Base-by-base conservation (phyloP, 2,113 vertebrate genomes). In the Perccottus glenii region DNA sequence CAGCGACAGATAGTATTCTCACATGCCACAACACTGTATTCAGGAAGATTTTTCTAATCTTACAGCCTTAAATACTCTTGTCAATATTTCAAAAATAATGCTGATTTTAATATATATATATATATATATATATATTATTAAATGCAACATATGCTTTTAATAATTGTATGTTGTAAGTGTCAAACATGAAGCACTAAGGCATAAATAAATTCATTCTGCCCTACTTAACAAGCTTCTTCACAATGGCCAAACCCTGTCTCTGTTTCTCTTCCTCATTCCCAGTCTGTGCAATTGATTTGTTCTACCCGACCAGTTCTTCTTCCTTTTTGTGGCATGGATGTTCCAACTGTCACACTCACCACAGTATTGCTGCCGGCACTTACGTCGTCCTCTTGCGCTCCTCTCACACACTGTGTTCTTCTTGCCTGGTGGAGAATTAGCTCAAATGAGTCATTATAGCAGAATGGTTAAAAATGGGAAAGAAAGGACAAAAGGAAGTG, bases 301-400 rank as follows among this genome's bases (percentile, higher is more conserved):
- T 62, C 42, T 43, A 61, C 7, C 35, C 5, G 3, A 38, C 11
- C 52, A 55, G 33, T 36, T 38, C 4, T 10, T 5, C 5, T 8
- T 9, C 52, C 14, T 36, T 15, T 6, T 9, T 19, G 48, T 11
- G 4, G 10, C 11, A 11, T 27, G 62, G 75, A 70, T 40, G 59
- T 76, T 62, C 75, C n/a, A 32, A 71, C 73, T 65, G 65, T 32
- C 77, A 70, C 81, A 81, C 90, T 89, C 73, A 88, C 88, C 85
- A 60, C 16, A 53, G 45, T 46, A 72, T 64, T 59, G 5, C 48
- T 6, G 50, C 47, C 62, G 5, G 45, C 61, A 64, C 56, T 81
- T 67, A 43, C 64, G 48, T 74, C 74, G 12, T 71, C 73, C 51
- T 84, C 81, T 45, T 67, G 60, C 57, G 67, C 69, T 78, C 70